A percentile compares a stretch with the other conserved stretches of the same genome.
These are phyloP conservation scores for Drosophila atroscutellata DNA, from an alignment of 2,888 invertebrate species.

Conservation along the genomic window DNA sequence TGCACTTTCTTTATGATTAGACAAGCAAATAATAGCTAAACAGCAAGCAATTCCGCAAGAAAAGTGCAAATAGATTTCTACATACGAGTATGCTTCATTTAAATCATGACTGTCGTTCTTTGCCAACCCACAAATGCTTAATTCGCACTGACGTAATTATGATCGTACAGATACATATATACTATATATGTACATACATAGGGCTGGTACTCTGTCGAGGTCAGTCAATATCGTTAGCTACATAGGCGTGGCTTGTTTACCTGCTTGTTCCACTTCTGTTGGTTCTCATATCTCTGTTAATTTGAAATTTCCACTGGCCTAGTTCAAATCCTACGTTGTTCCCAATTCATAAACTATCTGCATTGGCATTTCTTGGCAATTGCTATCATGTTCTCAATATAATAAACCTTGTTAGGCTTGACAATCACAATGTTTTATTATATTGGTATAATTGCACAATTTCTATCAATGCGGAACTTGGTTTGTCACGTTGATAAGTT, in stretches of 20 bases:
- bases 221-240: constrained; percentile 12
- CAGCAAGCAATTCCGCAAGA: constrained; percentile 57
- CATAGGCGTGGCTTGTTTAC: constrained; percentile 46
- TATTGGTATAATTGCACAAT: not conserved
- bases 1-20: constrained; percentile 63
- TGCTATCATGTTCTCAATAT: constrained; percentile 11
- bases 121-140: constrained; percentile 28
- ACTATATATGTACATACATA: not conserved
- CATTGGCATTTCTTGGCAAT: constrained; percentile 10
- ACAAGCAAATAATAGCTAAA: constrained; percentile 64
- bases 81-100: constrained; percentile 22
- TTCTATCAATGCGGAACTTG: too few species aligned
- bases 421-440: not conserved
- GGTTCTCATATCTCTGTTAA: constrained; percentile 70
- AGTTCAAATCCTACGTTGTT: constrained; percentile 44
- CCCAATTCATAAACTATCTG: constrained; percentile 12
- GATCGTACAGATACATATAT: not conserved
- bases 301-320: constrained; percentile 73
- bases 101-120: constrained; percentile 40
- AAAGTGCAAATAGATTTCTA: constrained; percentile 78
- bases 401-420: constrained; percentile 19
- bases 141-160: constrained; percentile 56
- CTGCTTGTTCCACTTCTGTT: constrained; percentile 21
- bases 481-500: not conserved
- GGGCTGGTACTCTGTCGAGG: not conserved